These are phyloP conservation scores for Nephrocerus scutellatus DNA, from an alignment of 2,888 invertebrate species.

Conservation along the genomic window DNA sequence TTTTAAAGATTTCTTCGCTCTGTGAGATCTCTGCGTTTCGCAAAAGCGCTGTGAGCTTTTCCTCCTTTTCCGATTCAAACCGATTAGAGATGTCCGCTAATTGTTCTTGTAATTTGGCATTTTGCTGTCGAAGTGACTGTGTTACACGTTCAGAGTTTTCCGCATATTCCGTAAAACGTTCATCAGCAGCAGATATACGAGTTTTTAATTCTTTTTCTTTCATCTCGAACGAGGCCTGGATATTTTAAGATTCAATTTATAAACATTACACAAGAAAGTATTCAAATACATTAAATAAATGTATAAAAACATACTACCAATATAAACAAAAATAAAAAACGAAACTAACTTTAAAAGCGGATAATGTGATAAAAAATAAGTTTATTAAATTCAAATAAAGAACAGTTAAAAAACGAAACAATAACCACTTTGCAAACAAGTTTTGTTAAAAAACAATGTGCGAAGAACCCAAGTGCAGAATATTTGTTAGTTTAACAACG, in stretches of 20 bases:
- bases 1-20: constrained; percentile 67
- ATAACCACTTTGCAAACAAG: neutral
- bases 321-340: too few species aligned
- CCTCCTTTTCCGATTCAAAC: constrained; percentile 56
- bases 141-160: constrained; percentile 41
- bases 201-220: constrained; percentile 39
- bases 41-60: constrained; percentile 67
- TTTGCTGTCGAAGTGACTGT: constrained; percentile 36
- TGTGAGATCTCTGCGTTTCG: constrained; percentile 79
- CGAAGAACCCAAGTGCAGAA: too few species aligned
- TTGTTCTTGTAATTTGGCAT: constrained; percentile 35
- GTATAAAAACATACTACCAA: too few species aligned
- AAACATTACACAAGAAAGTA: constrained; percentile 6
- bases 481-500: too few species aligned
- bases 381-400: constrained; percentile 4
- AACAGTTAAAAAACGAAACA: neutral
- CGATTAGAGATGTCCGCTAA: constrained; percentile 30
- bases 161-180: constrained; percentile 43
- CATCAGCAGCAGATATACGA: constrained; percentile 39
- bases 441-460: neutral
- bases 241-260: too few species aligned
- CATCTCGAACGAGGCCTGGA: constrained; percentile 37
- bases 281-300: constrained; percentile 1
- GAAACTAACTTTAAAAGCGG: too few species aligned
- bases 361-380: constrained; percentile 5